Conservation (phyloP, 2,888 invertebrate species). For the Perdita meconis region DNA sequence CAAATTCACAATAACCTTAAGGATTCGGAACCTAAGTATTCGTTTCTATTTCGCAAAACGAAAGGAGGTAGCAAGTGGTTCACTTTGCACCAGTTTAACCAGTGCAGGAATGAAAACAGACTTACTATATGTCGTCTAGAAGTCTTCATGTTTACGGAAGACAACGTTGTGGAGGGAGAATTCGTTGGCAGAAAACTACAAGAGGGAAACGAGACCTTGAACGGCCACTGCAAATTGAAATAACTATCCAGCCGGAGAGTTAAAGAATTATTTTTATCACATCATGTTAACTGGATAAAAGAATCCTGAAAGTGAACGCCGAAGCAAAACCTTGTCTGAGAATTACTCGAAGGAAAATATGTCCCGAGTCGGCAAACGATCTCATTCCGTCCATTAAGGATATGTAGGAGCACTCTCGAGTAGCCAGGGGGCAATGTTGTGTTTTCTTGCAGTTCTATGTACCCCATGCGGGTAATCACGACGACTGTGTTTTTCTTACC, state of each 20-base stretch:
- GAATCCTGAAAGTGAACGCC: slow-evolving; percentile 32
- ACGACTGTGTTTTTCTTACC: slow-evolving; percentile 31
- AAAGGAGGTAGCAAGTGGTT: too few species aligned
- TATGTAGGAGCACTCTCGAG: slow-evolving; percentile 28
- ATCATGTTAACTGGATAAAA: background rate
- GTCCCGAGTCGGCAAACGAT: slow-evolving; percentile 47
- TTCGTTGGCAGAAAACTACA: background rate
- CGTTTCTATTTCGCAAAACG: too few species aligned
- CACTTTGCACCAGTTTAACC: too few species aligned
- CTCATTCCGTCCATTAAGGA: slow-evolving; percentile 63
- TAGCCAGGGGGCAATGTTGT: slow-evolving; percentile 59
- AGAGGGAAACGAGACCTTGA: background rate
- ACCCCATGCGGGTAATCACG: slow-evolving; percentile 69
- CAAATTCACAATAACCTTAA: too few species aligned
- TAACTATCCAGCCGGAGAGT: background rate
- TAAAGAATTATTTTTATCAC: background rate
- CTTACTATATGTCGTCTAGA: too few species aligned
- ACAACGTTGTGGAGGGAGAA: too few species aligned
- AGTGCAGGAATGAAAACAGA: too few species aligned
- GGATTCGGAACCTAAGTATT: too few species aligned
- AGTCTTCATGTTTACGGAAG: too few species aligned
- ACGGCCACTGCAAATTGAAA: too few species aligned
- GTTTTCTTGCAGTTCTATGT: slow-evolving; percentile 60
- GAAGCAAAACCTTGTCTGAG: slow-evolving; percentile 42
- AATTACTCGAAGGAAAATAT: slow-evolving; percentile 50